phyloP scores from a whole-genome alignment of 2,888 invertebrate species.

The Brachyopa scutellaris region DNA sequence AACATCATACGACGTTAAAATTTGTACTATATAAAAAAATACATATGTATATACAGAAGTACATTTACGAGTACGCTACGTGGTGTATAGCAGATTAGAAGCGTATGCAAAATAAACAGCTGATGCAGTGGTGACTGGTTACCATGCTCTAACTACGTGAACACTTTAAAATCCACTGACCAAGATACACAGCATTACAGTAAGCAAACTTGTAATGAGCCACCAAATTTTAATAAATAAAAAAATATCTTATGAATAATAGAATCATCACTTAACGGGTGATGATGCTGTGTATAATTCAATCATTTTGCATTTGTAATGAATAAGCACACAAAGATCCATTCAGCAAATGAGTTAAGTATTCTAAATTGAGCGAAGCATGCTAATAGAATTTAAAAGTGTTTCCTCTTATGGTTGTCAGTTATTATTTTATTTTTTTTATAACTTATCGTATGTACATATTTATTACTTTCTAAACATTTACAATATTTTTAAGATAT shows the following conservation, averaged over 20 bases:
- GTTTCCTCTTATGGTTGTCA: background rate
- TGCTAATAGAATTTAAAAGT: slow-evolving; percentile 35
- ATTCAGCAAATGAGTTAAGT: slow-evolving; percentile 18
- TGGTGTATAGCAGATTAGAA: slow-evolving; percentile 25
- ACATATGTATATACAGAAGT: background rate
- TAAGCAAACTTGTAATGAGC: slow-evolving; percentile 9
- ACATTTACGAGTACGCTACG: background rate
- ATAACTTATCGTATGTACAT: too few relatives aligned
- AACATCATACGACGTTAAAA: slow-evolving; percentile 49
- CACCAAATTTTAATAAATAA: slow-evolving; percentile 24
- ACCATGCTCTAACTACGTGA: slow-evolving; percentile 60
- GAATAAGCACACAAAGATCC: slow-evolving; percentile 40
- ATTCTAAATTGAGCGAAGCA: slow-evolving; percentile 6
- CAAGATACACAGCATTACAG: background rate
- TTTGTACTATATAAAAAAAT: background rate
- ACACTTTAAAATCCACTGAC: slow-evolving; percentile 38
- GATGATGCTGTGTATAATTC: slow-evolving; percentile 18
- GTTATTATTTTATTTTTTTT: background rate
- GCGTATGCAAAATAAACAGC: slow-evolving; percentile 50
- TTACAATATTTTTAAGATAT: too few relatives aligned
- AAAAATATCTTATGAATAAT: slow-evolving; percentile 13
- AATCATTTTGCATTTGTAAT: slow-evolving; percentile 30
- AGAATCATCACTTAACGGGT: slow-evolving; percentile 2
- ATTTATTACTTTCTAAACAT: too few relatives aligned
- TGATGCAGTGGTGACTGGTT: slow-evolving; percentile 37